A percentile compares a stretch with the other conserved stretches of the same genome.
Evolutionary conservation across 2,888 invertebrate species (phyloP).

Genomic region (Cataglyphis cursor): DNA sequence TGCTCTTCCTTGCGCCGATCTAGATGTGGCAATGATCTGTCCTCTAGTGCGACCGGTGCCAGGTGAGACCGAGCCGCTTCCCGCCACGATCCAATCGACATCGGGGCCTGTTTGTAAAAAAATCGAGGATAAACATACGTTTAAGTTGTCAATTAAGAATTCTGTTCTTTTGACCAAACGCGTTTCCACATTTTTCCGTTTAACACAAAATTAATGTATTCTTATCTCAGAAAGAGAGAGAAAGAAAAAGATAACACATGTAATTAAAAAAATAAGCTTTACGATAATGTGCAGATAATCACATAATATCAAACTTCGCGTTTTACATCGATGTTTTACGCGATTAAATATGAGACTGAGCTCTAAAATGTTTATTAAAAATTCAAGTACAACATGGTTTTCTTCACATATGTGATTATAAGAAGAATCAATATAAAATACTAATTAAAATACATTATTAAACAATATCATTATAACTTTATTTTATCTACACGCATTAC

Average conservation of each 20-base stretch:
- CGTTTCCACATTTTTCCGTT: too few species aligned
- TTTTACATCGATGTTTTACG: conserved; percentile 31
- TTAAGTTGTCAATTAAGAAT: not conserved
- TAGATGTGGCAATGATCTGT: conserved; percentile 80
- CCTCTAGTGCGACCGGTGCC: conserved; percentile 86
- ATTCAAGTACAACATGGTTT: not conserved
- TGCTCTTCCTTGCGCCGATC: conserved; percentile 73
- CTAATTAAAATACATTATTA: not conserved
- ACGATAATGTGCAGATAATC: conserved; percentile 27
- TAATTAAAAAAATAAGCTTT: conserved; percentile 13
- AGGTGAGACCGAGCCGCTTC: conserved; percentile 89
- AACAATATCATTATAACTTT: not conserved
- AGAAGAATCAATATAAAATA: conserved; percentile 5
- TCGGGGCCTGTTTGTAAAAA: conserved; percentile 88
- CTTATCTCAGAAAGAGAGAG: not conserved
- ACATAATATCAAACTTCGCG: conserved; percentile 20
- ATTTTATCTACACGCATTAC: conserved; percentile 26
- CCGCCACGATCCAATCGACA: conserved; percentile 92
- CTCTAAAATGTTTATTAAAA: conserved; percentile 21
- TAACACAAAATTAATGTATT: not conserved
- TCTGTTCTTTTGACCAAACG: not conserved
- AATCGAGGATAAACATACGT: not conserved
- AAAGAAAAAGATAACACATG: not conserved
- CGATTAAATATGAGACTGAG: not conserved
- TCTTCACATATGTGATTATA: not conserved